A percentile compares a stretch with the other conserved stretches of the same genome.
These are phyloP conservation scores for Heterotilapia buettikoferi DNA, from an alignment of 2,113 vertebrate genomes.

Conservation along the genomic window DNA sequence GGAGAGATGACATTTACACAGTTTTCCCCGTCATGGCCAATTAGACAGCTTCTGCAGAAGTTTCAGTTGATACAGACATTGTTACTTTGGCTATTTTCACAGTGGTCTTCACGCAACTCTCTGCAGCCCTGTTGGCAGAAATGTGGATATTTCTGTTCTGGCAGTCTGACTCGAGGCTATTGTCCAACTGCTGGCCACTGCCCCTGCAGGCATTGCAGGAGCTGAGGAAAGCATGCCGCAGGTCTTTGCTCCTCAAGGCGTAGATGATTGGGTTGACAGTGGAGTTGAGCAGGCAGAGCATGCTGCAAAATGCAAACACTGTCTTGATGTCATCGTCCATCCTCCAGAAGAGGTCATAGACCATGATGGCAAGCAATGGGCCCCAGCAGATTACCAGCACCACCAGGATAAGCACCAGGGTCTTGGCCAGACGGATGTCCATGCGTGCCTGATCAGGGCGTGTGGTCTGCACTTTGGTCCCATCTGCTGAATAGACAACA, in stretches of 20 bases:
- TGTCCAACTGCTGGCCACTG: conserved; percentile 86
- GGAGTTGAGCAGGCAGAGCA: conserved; percentile 97
- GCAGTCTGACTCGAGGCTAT: conserved; percentile 98
- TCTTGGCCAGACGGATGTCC: conserved; percentile 98
- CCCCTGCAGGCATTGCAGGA: conserved; percentile 88
- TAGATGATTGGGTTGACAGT: conserved; percentile 99
- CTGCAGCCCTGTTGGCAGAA: conserved; percentile 88
- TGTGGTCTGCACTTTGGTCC: conserved; percentile 91
- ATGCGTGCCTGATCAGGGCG: conserved; percentile 94
- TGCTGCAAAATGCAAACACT: conserved; percentile 96
- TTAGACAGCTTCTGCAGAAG: conserved; percentile 94
- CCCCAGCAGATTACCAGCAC: conserved; percentile 99
- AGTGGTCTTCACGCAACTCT: conserved; percentile 98
- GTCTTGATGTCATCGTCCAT: conserved; percentile 97
- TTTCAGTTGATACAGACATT: conserved; percentile 98
- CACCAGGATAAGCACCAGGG: conserved; percentile 94
- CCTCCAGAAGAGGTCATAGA: conserved; percentile 97
- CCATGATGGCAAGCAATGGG: conserved; percentile 96
- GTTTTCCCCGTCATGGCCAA: background rate
- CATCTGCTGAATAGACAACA: conserved; percentile 89
- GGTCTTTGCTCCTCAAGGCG: conserved; percentile 95
- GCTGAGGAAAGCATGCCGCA: conserved; percentile 92
- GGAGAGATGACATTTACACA: conserved; percentile 34
- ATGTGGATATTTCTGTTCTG: conserved; percentile 87
- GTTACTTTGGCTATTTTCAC: conserved; percentile 99